Conservation (phyloP, 2,113 vertebrate species). For the Oreotrochilus melanogaster region DNA sequence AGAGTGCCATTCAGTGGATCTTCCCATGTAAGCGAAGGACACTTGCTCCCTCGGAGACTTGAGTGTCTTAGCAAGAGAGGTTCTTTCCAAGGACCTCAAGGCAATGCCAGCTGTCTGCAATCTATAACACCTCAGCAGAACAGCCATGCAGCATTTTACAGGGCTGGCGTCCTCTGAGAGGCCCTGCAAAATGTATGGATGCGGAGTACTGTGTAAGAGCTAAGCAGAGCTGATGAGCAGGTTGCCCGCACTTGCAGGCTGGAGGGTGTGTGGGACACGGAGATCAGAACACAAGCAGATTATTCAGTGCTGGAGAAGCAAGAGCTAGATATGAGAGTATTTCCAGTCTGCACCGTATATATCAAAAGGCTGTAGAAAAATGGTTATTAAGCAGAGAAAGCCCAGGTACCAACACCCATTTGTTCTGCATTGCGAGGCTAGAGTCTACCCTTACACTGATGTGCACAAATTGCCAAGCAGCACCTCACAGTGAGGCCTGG, state of each 20-base stretch:
- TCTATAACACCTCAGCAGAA: not conserved
- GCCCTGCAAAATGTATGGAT: not conserved
- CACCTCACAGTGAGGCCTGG: not conserved
- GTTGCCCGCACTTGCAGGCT: not conserved
- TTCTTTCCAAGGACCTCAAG: not conserved
- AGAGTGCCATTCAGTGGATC: not conserved
- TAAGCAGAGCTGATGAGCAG: not conserved
- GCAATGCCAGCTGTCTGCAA: not conserved
- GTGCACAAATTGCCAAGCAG: not conserved
- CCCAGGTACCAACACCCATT: not conserved
- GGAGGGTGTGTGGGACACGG: not conserved
- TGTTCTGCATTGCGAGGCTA: not conserved
- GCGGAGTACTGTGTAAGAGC: not conserved
- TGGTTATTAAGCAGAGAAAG: not conserved
- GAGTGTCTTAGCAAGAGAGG: not conserved
- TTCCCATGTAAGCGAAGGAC: not conserved
- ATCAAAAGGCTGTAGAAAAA: not conserved
- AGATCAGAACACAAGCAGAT: rapidly evolving
- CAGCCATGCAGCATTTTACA: not conserved
- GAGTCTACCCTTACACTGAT: not conserved
- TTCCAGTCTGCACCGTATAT: rapidly evolving
- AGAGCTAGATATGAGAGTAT: not conserved
- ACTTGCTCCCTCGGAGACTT: not conserved
- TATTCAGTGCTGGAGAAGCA: not conserved
- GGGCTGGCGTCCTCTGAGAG: not conserved